phyloP scores from a whole-genome alignment of 2,888 invertebrate genomes.

The Apocheima hispidaria region DNA sequence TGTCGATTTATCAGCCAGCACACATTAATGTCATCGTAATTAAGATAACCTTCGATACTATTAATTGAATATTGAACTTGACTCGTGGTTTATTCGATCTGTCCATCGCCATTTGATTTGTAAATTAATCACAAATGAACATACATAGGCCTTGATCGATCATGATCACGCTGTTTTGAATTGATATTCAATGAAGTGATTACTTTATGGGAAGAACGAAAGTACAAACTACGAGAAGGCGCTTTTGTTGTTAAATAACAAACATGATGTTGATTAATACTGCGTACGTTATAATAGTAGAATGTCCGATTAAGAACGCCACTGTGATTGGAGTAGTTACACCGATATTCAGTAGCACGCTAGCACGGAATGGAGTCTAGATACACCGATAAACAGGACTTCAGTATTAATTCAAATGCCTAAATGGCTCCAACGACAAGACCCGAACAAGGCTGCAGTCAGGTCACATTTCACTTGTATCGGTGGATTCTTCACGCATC shows the following conservation, averaged over 20 bases:
- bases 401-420: slow-evolving; percentile 28
- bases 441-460: slow-evolving; percentile 39
- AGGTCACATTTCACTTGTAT: slow-evolving; percentile 55
- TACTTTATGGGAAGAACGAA: slow-evolving; percentile 1
- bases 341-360: slow-evolving; percentile 4
- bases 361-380: slow-evolving; percentile 14
- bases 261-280: slow-evolving; percentile 5
- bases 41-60: slow-evolving; percentile 58
- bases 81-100: slow-evolving; percentile 46
- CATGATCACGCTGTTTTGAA: slow-evolving; percentile 31
- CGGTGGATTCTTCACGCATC: slow-evolving; percentile 52
- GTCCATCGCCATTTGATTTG: slow-evolving; percentile 42
- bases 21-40: slow-evolving; percentile 50
- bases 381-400: slow-evolving; percentile 12
- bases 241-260: not conserved
- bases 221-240: not conserved
- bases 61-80: slow-evolving; percentile 59
- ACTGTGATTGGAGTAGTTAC: slow-evolving; percentile 17
- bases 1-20: slow-evolving; percentile 29
- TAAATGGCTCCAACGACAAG: slow-evolving; percentile 12
- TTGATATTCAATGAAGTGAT: slow-evolving; percentile 27
- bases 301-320: slow-evolving; percentile 11
- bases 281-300: not conserved
- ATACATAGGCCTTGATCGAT: slow-evolving; percentile 36
- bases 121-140: slow-evolving; percentile 46